These are phyloP conservation scores for Hirudo medicinalis DNA, from an alignment of 1,140 invertebrate genomes.

Conservation along the genomic window DNA sequence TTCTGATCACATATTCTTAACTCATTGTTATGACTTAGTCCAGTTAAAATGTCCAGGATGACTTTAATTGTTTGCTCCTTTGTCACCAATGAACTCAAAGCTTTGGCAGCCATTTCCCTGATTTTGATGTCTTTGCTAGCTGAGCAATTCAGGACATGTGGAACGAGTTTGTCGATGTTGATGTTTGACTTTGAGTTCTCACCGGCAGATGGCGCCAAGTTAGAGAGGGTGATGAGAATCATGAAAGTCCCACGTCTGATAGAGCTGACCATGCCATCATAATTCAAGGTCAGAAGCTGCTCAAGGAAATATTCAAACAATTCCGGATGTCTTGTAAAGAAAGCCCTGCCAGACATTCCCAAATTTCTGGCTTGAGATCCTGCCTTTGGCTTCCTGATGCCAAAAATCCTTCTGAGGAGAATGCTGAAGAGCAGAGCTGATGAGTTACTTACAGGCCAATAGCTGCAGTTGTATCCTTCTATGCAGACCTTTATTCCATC, in stretches of 20 bases:
- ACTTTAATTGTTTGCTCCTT: constrained; percentile 31
- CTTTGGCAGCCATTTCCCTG: constrained; percentile 53
- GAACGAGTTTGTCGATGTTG: background rate
- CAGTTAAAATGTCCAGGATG: constrained; percentile 27
- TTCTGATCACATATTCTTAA: constrained; percentile 38
- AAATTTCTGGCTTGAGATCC: background rate
- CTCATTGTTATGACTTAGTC: constrained; percentile 26
- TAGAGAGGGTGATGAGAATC: background rate
- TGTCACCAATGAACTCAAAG: constrained; percentile 51
- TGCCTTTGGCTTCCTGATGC: constrained; percentile 50
- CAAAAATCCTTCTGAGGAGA: constrained; percentile 75
- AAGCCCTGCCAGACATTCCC: constrained; percentile 52
- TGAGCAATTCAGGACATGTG: constrained; percentile 28
- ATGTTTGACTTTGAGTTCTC: constrained; percentile 1
- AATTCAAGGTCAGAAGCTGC: constrained; percentile 41
- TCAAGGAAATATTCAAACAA: constrained; percentile 63
- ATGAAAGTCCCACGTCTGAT: background rate
- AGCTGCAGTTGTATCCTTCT: constrained; percentile 54
- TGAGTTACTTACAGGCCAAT: constrained; percentile 72
- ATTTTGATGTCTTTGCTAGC: constrained; percentile 49
- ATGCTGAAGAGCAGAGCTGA: constrained; percentile 69
- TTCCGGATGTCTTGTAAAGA: constrained; percentile 68
- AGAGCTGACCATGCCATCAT: background rate
- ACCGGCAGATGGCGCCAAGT: background rate
- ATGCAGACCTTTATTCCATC: constrained; percentile 60